Conservation (phyloP, 2,888 invertebrate genomes). For the Agrotis exclamationis region DNA sequence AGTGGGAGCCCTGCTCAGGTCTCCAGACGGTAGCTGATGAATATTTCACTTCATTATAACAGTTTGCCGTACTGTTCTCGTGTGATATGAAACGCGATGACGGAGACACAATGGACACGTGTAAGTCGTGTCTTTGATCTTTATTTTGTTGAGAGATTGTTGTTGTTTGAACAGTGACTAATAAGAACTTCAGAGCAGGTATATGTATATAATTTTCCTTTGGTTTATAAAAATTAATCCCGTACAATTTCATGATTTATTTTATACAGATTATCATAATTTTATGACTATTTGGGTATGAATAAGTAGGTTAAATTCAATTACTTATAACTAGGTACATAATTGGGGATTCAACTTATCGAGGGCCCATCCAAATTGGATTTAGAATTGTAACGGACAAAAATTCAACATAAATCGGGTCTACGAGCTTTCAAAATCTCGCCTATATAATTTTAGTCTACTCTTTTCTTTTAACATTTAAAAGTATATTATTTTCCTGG, state of each 20-base stretch:
- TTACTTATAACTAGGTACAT: neutral
- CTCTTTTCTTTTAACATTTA: constrained; percentile 11
- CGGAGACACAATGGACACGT: constrained; percentile 55
- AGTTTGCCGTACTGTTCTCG: constrained; percentile 79
- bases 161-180: neutral
- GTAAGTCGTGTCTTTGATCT: constrained; percentile 11
- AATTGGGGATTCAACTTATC: neutral
- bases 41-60: constrained; percentile 90
- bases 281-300: too few relatives aligned
- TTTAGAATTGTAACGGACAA: neutral
- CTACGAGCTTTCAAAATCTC: neutral
- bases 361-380: neutral
- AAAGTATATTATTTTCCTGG: constrained; percentile 30
- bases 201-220: neutral
- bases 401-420: neutral
- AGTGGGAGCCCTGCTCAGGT: constrained; percentile 70
- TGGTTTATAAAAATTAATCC: neutral
- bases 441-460: neutral
- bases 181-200: neutral
- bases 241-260: too few relatives aligned
- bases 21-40: constrained; percentile 87
- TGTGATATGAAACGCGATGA: constrained; percentile 79
- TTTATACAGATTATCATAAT: too few relatives aligned
- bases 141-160: constrained; percentile 8
- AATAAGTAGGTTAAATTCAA: neutral